Percentiles rank a stretch among this genome's conserved stretches.
Conservation (phyloP, 2,113 vertebrate species). For the Ctenomys sociabilis region DNA sequence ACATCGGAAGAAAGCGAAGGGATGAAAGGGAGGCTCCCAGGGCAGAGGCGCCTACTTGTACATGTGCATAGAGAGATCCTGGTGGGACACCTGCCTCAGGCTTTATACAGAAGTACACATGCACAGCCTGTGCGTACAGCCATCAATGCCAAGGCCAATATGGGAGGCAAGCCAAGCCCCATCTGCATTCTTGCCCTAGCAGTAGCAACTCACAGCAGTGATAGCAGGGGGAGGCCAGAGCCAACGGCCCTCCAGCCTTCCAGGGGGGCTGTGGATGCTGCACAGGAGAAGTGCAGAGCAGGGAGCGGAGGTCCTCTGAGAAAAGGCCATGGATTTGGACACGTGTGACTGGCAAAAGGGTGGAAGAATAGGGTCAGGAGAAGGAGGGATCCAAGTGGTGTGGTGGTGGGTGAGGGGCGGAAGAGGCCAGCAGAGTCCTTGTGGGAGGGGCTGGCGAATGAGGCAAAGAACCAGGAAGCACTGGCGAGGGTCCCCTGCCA, state of each 20-base stretch:
- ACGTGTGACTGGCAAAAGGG: background rate
- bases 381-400: background rate
- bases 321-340: background rate
- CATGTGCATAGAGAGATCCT: background rate
- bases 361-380: background rate
- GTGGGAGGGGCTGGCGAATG: background rate
- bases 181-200: background rate
- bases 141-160: background rate
- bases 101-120: background rate
- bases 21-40: background rate
- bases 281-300: fast-evolving
- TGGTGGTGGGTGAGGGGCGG: background rate
- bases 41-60: fast-evolving
- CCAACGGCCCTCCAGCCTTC: background rate
- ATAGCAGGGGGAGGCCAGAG: fast-evolving
- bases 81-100: background rate
- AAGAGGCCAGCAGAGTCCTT: background rate
- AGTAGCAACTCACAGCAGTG: background rate
- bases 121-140: background rate
- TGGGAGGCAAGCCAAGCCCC: background rate
- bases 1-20: background rate
- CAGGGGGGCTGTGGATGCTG: fast-evolving
- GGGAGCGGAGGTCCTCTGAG: background rate
- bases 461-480: background rate
- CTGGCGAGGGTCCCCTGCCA: background rate